Evolutionary conservation across 2,888 invertebrate species (phyloP).

Genomic region (Rotaria socialis): DNA sequence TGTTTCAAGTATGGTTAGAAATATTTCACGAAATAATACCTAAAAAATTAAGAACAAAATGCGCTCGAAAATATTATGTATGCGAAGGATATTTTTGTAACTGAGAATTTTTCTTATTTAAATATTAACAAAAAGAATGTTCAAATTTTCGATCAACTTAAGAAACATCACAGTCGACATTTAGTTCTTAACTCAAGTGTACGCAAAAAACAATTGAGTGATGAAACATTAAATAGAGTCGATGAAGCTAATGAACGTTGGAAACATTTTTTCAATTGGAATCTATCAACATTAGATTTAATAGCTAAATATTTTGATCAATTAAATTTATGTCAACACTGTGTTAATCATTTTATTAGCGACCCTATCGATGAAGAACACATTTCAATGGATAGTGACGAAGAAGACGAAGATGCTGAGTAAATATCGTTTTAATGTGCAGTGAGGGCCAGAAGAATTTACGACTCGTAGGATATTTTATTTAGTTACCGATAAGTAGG

Average conservation of each 20-base stretch:
- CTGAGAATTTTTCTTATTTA: no score
- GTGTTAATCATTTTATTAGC: neutral
- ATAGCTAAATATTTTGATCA: neutral
- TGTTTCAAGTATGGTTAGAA: constrained; percentile 93
- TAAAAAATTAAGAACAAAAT: neutral
- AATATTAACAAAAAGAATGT: neutral
- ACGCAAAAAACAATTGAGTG: neutral
- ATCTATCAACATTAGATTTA: neutral
- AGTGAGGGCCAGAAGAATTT: no score
- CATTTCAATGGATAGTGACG: neutral
- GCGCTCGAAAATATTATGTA: neutral
- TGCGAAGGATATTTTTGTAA: no score
- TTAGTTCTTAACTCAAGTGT: neutral
- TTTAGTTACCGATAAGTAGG: no score
- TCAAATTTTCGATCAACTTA: neutral
- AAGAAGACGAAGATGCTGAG: neutral
- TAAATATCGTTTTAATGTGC: neutral
- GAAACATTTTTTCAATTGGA: neutral
- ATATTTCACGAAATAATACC: constrained; percentile 94
- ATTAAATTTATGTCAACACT: neutral
- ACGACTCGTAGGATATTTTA: no score
- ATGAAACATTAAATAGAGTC: neutral
- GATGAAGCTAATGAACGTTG: neutral
- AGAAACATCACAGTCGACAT: neutral
- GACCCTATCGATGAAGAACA: neutral